Percentiles rank a stretch among this genome's conserved stretches.
Conservation (phyloP, 35 echinoderm and acorn worm species). For the Apostichopus californicus region DNA sequence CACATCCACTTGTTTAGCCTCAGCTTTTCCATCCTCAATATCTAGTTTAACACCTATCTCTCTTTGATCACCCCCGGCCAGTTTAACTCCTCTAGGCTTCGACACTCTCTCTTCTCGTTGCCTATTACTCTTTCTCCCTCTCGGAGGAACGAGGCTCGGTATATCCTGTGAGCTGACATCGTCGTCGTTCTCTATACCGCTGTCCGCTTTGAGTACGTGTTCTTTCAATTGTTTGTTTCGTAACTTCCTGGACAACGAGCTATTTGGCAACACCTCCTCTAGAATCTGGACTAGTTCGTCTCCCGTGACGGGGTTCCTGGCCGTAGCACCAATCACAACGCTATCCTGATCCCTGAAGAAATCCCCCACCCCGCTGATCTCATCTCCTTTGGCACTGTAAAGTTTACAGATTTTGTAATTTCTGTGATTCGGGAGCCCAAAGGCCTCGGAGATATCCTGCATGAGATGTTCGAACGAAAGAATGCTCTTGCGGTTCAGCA, state of each 20-base stretch:
- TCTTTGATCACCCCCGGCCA: slow-evolving; percentile 32
- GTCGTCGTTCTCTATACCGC: slow-evolving; percentile 78
- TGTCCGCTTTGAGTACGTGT: slow-evolving; percentile 73
- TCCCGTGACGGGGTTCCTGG: slow-evolving; percentile 57
- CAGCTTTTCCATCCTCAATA: not conserved
- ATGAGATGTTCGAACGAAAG: slow-evolving; percentile 88
- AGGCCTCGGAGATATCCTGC: slow-evolving; percentile 87
- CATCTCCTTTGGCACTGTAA: slow-evolving; percentile 82
- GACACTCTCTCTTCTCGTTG: slow-evolving; percentile 38
- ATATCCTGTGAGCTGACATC: slow-evolving; percentile 29
- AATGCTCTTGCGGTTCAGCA: slow-evolving; percentile 89
- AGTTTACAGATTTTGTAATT: slow-evolving; percentile 82
- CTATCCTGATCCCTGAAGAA: slow-evolving; percentile 89
- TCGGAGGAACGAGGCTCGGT: not conserved
- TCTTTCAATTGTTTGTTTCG: slow-evolving; percentile 68
- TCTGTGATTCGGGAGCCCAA: slow-evolving; percentile 85
- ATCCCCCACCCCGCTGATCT: slow-evolving; percentile 82
- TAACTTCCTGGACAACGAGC: slow-evolving; percentile 54
- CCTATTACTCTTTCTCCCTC: slow-evolving; percentile 39
- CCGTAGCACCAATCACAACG: slow-evolving; percentile 75
- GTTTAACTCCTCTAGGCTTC: slow-evolving; percentile 34
- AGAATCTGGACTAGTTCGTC: slow-evolving; percentile 75
- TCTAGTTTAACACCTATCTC: slow-evolving; percentile 1
- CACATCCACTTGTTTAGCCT: not conserved
- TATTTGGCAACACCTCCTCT: slow-evolving; percentile 77